Evolutionary conservation across 2,888 invertebrate genomes (phyloP), one percentile per base, ranked within the genome.

Genomic region (Aporophyla lueneburgensis): DNA sequence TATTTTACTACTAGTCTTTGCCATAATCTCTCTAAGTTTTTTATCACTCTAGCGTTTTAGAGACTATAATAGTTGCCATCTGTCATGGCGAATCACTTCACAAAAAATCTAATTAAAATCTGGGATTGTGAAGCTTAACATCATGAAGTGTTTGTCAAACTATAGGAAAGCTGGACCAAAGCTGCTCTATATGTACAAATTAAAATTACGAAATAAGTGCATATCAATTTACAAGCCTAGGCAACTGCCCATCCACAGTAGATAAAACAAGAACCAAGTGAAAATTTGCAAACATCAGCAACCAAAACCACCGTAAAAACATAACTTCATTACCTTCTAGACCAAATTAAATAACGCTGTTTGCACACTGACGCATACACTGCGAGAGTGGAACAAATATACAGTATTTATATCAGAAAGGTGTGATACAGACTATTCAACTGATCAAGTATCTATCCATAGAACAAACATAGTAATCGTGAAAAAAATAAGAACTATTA

Each of bases 321-420:
- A 63, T 46, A 71, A 71, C 56, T 73, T 84, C 68, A 84, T 76
- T 79, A 40, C 61, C 65, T 70, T 53, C 72, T 72, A 76, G 43
- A 56, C 61, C 12, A 59, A 71, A 21, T 24, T 40, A n/a, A 46
- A 72, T 76, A 80, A 80, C 58, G 80, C 58, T 46, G 33, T 53
- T 56, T 24, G 4, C 63, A 80, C 43, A 71, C 27, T 49, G 9
- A n/a, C n/a, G 46, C 1, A 51, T 54, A 73, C 16, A 16, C 5
- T 24, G 6, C n/a, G 3, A 61, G 10, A 9, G n/a, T 12, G 14
- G 46, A n/a, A 33, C n/a, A 33, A 33, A 40, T 14, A n/a, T 7
- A 58, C 24, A 7, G 16, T 24, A 24, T 58, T 49, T 16, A 7
- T 58, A 24, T 58, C 7, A 1, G 7, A 24, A 58, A 58, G 9